A percentile compares a stretch with the other conserved stretches of the same genome.
These are phyloP conservation scores for Raphicerus campestris DNA, from an alignment of 2,113 vertebrate species.

Conservation along the genomic window DNA sequence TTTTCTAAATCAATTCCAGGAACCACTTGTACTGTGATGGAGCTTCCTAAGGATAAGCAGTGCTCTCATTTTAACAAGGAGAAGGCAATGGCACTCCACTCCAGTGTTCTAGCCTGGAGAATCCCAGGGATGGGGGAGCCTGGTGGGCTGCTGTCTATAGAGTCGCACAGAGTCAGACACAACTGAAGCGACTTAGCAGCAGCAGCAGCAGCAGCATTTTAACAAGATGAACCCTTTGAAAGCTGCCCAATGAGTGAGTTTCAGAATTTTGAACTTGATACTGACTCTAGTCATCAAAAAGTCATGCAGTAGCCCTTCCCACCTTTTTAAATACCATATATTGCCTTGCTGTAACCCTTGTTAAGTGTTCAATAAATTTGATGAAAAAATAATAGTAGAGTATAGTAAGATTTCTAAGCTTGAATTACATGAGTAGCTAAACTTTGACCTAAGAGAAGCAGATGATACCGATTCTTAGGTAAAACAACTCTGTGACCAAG, in stretches of 20 bases:
- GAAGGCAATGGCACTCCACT: too few relatives aligned
- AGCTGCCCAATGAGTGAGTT: neutral
- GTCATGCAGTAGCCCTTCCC: neutral
- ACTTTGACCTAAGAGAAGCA: neutral
- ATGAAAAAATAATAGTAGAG: neutral
- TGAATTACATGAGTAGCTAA: neutral
- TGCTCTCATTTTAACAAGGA: neutral
- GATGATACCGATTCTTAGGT: neutral
- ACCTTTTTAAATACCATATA: neutral
- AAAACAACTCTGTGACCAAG: neutral
- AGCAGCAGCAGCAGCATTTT: neutral
- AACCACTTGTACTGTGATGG: neutral
- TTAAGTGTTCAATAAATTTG: neutral
- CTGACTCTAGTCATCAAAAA: neutral
- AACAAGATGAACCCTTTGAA: neutral
- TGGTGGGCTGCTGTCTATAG: too few relatives aligned
- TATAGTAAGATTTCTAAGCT: neutral
- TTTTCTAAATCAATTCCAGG: neutral
- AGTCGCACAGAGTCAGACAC: too few relatives aligned
- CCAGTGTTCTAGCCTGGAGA: too few relatives aligned
- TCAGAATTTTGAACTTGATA: neutral
- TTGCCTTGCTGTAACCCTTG: neutral
- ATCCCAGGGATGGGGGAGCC: too few relatives aligned
- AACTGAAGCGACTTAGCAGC: too few relatives aligned
- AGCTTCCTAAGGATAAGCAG: neutral